phyloP scores from a whole-genome alignment of 2,888 invertebrate genomes.

The Calliopum simillimum region DNA sequence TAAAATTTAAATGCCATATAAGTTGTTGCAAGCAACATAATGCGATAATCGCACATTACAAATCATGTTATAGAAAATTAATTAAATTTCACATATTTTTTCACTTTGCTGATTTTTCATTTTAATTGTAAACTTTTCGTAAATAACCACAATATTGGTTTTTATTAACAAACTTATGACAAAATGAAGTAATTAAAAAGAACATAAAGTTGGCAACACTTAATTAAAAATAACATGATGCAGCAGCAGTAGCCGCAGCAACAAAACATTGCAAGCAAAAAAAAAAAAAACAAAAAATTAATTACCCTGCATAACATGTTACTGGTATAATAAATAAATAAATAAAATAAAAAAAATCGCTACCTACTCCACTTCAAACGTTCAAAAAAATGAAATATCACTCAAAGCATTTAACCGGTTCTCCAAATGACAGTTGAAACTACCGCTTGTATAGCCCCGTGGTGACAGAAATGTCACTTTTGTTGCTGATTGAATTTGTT shows the following conservation, averaged over 20 bases:
- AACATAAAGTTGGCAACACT: constrained; percentile 33
- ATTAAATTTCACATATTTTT: no score
- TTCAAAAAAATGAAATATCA: background rate
- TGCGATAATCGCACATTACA: no score
- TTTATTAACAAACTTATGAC: constrained; percentile 2
- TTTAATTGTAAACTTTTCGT: no score
- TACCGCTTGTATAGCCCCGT: no score
- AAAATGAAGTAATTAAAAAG: constrained; percentile 30
- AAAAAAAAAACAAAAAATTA: constrained; percentile 15
- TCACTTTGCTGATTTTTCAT: no score
- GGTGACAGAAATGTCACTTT: constrained; percentile 6
- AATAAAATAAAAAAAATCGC: constrained; percentile 9
- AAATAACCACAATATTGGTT: no score
- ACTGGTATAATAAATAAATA: background rate
- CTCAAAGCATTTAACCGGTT: background rate
- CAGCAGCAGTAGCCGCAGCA: background rate
- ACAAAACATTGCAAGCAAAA: background rate
- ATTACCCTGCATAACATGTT: constrained; percentile 2
- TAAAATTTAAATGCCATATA: no score
- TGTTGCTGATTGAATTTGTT: constrained; percentile 17
- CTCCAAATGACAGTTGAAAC: background rate
- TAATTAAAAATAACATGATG: constrained; percentile 28
- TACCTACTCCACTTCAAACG: background rate
- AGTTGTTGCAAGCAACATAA: no score
- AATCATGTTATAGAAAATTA: no score